phyloP scores from a whole-genome alignment of 2,888 invertebrate genomes.

The Polia nebulosa region DNA sequence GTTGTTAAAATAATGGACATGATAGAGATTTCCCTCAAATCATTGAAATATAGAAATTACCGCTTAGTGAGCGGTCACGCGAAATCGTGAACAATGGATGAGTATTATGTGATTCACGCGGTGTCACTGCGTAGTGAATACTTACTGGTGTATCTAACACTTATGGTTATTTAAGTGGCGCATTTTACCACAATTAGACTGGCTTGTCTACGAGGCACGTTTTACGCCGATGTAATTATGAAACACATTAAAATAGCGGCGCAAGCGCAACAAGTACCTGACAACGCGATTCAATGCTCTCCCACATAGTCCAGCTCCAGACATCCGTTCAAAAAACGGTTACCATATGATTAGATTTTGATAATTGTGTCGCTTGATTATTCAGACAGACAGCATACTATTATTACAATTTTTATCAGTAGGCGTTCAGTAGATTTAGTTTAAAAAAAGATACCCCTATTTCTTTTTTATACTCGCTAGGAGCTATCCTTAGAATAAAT shows the following conservation, averaged over 20 bases:
- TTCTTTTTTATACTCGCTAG: not conserved
- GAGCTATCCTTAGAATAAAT: conserved; percentile 3
- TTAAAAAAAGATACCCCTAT: too few relatives aligned
- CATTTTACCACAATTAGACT: conserved; percentile 71
- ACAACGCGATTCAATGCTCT: conserved; percentile 76
- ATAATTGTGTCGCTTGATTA: conserved; percentile 53
- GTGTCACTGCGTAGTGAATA: conserved; percentile 73
- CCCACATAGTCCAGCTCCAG: conserved; percentile 80
- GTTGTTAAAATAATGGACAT: conserved; percentile 52
- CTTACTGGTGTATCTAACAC: conserved; percentile 67
- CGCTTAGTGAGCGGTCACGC: conserved; percentile 58
- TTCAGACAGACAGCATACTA: conserved; percentile 28
- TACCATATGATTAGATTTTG: conserved; percentile 55
- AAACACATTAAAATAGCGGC: conserved; percentile 69
- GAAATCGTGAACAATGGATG: conserved; percentile 77
- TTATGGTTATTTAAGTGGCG: conserved; percentile 77
- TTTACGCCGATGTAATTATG: conserved; percentile 62
- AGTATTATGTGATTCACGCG: conserved; percentile 77
- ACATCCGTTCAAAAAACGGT: conserved; percentile 71
- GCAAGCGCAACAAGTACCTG: conserved; percentile 66
- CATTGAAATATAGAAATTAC: conserved; percentile 56
- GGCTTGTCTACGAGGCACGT: conserved; percentile 47
- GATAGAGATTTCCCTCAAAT: conserved; percentile 55
- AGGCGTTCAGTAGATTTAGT: conserved; percentile 4
- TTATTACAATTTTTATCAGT: conserved; percentile 7